These are phyloP conservation scores for Mamestra brassicae DNA, from an alignment of 2,888 invertebrate genomes.

Conservation along the genomic window DNA sequence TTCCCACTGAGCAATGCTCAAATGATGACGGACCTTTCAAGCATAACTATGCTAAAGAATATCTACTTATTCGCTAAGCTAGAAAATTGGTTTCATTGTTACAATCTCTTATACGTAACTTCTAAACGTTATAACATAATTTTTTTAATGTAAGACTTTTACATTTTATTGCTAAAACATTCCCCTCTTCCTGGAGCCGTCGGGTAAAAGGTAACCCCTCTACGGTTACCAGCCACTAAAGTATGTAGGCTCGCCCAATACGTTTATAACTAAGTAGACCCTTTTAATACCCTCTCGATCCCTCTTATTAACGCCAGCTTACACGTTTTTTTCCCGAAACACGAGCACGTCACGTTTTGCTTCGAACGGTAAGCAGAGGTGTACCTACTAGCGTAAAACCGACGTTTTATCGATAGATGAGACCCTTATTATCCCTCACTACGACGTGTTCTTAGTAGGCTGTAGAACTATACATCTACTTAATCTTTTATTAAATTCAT, in stretches of 20 bases:
- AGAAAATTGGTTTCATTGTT: background rate
- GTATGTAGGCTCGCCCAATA: constrained; percentile 17
- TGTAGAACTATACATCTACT: background rate
- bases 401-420: constrained; percentile 22
- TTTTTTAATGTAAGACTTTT: background rate
- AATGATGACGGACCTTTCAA: no score
- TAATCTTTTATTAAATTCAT: no score
- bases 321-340: constrained; percentile 37
- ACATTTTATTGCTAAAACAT: background rate
- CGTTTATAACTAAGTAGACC: constrained; percentile 40
- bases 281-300: constrained; percentile 42
- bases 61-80: no score
- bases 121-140: no score
- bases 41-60: no score
- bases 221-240: background rate
- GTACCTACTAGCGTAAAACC: background rate
- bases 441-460: background rate
- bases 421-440: constrained; percentile 21
- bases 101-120: no score
- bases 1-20: no score
- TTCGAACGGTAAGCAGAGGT: background rate
- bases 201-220: background rate
- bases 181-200: background rate
- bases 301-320: constrained; percentile 51
- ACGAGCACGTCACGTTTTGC: constrained; percentile 28